phyloP scores from a whole-genome alignment of 2,888 invertebrate species.

The Platynereis dumerilii region DNA sequence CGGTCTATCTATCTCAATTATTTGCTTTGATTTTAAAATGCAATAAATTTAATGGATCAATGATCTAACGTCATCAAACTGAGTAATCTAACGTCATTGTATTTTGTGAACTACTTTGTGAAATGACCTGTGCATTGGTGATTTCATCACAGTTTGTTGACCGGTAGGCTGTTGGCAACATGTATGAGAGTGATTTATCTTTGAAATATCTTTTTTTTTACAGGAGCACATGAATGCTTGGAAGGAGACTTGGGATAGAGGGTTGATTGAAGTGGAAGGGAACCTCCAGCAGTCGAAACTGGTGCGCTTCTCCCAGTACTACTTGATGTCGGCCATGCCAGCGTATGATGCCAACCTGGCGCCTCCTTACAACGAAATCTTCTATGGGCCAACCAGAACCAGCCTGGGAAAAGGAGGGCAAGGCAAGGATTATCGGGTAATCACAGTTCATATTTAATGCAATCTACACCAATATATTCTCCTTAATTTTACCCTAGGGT shows the following conservation, averaged over 20 bases:
- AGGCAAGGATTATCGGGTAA: conserved; percentile 34
- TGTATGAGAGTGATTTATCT: no score
- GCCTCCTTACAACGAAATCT: conserved; percentile 34
- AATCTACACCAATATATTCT: neutral
- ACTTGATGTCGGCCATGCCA: conserved; percentile 49
- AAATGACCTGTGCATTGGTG: no score
- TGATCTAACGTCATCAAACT: no score
- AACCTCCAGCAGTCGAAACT: conserved; percentile 32
- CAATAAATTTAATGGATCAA: no score
- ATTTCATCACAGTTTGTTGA: no score
- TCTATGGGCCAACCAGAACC: conserved; percentile 33
- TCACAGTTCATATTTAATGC: conserved; percentile 5
- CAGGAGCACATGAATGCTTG: conserved; percentile 38
- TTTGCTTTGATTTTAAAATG: no score
- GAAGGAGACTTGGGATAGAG: conserved; percentile 37
- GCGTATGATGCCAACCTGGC: conserved; percentile 25
- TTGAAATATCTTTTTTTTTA: no score
- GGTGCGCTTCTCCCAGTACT: conserved; percentile 43
- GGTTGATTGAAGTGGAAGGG: conserved; percentile 30
- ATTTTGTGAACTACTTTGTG: no score
- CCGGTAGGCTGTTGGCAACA: no score
- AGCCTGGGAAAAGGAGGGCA: conserved; percentile 35
- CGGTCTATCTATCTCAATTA: no score
- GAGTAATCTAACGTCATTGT: no score
- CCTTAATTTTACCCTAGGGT: neutral